These are phyloP conservation scores for Tenthredo scrophulariae DNA, from an alignment of 2,888 invertebrate species.

Conservation along the genomic window DNA sequence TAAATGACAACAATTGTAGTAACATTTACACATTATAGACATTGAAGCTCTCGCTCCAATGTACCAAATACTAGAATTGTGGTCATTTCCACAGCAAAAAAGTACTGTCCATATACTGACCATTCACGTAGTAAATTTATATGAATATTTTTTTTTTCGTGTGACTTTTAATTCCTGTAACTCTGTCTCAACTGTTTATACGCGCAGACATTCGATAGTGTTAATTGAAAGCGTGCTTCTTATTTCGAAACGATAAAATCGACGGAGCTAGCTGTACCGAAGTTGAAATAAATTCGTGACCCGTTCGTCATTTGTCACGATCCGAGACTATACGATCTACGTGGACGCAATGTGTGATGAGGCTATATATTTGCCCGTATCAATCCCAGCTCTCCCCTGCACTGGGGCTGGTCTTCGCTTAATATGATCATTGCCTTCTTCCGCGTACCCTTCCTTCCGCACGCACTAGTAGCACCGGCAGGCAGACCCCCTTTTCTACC, in stretches of 20 bases:
- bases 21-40: too few relatives aligned
- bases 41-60: too few relatives aligned
- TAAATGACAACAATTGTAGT: too few relatives aligned
- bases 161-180: background rate
- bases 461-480: background rate
- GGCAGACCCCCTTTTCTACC: background rate
- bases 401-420: constrained; percentile 32
- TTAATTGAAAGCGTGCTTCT: constrained; percentile 40
- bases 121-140: too few relatives aligned
- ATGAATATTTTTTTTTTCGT: too few relatives aligned
- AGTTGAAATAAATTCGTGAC: constrained; percentile 32
- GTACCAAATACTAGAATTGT: too few relatives aligned
- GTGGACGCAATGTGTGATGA: constrained; percentile 49
- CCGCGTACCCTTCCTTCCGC: constrained; percentile 5
- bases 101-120: too few relatives aligned
- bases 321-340: constrained; percentile 44
- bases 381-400: constrained; percentile 16
- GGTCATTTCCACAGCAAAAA: too few relatives aligned
- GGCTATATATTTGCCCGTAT: constrained; percentile 32
- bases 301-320: constrained; percentile 46
- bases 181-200: background rate
- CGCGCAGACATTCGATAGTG: background rate
- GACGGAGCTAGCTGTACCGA: background rate
- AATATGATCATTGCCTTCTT: constrained; percentile 48
- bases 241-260: background rate